Evolutionary conservation across 2,888 invertebrate species (phyloP).

Genomic region (Aromia moschata): DNA sequence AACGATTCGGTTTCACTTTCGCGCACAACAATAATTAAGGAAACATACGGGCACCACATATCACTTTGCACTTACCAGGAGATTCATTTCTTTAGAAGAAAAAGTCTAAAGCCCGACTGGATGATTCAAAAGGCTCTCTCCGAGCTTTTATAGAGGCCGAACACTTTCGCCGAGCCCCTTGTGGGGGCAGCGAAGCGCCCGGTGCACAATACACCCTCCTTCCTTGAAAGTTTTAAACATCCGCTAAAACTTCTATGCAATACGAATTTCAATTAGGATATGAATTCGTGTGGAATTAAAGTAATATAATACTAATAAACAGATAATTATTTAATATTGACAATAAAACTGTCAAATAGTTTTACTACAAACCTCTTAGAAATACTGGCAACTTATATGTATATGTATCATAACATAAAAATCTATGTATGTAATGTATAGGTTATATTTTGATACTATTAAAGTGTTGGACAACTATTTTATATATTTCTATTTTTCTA

Average conservation of each 20-base stretch:
- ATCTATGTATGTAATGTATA: no score
- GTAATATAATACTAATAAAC: no score
- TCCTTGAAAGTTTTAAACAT: conserved; percentile 51
- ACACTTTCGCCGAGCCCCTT: conserved; percentile 55
- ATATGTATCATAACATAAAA: no score
- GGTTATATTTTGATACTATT: no score
- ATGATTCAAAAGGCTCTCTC: conserved; percentile 29
- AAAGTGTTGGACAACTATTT: no score
- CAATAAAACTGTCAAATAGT: no score
- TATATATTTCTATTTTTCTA: no score
- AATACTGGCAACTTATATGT: no score
- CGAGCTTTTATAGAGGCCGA: conserved; percentile 54
- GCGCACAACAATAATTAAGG: conserved; percentile 25
- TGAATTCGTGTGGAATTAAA: conserved; percentile 26
- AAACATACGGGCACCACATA: conserved; percentile 40
- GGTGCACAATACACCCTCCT: conserved; percentile 48
- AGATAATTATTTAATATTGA: no score
- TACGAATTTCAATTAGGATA: conserved; percentile 31
- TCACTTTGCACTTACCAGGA: conserved; percentile 58
- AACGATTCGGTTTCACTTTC: conserved; percentile 45
- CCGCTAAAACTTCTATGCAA: conserved; percentile 40
- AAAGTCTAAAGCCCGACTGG: conserved; percentile 54
- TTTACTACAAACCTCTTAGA: no score
- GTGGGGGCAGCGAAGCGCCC: conserved; percentile 46
- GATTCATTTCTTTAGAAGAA: conserved; percentile 53